Evolutionary conservation across 2,888 invertebrate genomes (phyloP), one percentile per base, ranked within the genome.

Genomic region (Malacosoma neustria): DNA sequence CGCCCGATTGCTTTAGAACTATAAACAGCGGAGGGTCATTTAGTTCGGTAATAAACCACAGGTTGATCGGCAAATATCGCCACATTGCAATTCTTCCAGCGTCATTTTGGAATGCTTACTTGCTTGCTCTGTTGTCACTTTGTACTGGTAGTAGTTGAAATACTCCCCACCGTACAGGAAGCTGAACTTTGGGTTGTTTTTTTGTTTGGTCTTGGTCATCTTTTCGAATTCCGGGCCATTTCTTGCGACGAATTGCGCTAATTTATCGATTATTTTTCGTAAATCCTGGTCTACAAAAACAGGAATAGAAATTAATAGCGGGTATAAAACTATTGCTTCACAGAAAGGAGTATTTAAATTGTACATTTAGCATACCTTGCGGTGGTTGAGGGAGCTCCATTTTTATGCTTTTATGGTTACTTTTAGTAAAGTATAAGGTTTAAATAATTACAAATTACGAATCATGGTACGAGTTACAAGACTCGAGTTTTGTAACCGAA

Each of bases 201-300:
- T 95, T 82, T 99, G 98, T 84, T 98, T 98, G 68, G 95, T 95
- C 88, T 98, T 98, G 43, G 98, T 98, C 94, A 98, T 98, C 84
- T 95, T 93, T 87, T 99, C 99, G 84, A 98, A 98, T 73, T 98
- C 98, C n/a, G 97, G 97, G 37, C 99, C 99, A 93, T 98, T 99
- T 81, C 98, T 88, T 41, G 99, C 99, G 51, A 99, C 99, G 89
- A 99, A 99, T 80, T 97, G 97, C 9, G 99, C 99, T 59, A 99
- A 88, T 88, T 98, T 98, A 88, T 99, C 99, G 64, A 99, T 99
- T 66, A 98, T 98, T 87, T 97, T 98, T 68, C 95, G 92, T 63
- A 98, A 90, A 72, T 98, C 97, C 64, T 93, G 93, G 89, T 98
- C 98, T 93, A 72, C 48, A 87, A 80, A 40, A 43, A 40, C 14